These are phyloP conservation scores for Hipparchia semele DNA, from an alignment of 2,888 invertebrate species.

Conservation along the genomic window DNA sequence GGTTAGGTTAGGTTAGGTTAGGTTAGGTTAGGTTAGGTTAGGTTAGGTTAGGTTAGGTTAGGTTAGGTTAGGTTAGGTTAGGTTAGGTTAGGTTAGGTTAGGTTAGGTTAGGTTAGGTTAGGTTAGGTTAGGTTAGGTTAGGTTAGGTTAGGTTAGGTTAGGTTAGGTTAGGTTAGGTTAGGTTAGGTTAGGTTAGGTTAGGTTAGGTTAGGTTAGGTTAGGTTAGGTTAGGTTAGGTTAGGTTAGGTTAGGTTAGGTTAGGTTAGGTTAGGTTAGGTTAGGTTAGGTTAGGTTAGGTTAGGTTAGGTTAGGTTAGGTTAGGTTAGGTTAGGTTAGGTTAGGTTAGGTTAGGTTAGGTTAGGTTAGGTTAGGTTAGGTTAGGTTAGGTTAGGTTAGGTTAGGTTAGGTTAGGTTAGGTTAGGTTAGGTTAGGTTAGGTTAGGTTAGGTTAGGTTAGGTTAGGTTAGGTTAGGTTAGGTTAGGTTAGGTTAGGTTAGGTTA, in stretches of 20 bases:
- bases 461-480: conserved; percentile 39
- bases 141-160: conserved; percentile 33
- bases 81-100: conserved; percentile 45
- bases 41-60: conserved; percentile 40
- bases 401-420: too few relatives aligned
- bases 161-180: conserved; percentile 39
- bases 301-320: conserved; percentile 36
- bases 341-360: conserved; percentile 37
- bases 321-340: conserved; percentile 33
- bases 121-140: conserved; percentile 41
- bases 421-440: too few relatives aligned
- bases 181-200: conserved; percentile 42
- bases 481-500: conserved; percentile 40
- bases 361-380: conserved; percentile 38
- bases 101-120: conserved; percentile 44
- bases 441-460: conserved; percentile 33
- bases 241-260: conserved; percentile 33
- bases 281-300: conserved; percentile 38
- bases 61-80: conserved; percentile 44
- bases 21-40: conserved; percentile 41
- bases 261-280: conserved; percentile 37
- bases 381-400: conserved; percentile 27
- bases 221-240: conserved; percentile 37
- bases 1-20: conserved; percentile 43
- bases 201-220: conserved; percentile 36